These are phyloP conservation scores for Ceuthmochares aereus DNA, from an alignment of 2,113 vertebrate species.

Conservation along the genomic window DNA sequence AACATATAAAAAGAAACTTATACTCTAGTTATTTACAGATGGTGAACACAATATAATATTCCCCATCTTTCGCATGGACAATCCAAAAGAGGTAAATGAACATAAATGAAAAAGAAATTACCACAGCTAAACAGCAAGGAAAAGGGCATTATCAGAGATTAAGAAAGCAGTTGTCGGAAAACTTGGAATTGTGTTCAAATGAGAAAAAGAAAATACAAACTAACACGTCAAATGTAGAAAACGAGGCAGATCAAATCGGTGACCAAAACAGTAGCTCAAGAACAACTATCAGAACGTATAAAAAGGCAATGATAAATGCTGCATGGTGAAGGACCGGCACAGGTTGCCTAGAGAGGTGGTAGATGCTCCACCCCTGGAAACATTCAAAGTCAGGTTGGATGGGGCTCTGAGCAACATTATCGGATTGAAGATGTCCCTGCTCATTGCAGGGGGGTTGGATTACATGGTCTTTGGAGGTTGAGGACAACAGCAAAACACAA, in stretches of 20 bases:
- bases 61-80: background rate
- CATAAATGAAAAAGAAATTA: background rate
- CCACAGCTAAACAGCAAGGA: background rate
- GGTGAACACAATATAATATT: background rate
- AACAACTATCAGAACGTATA: background rate
- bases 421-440: background rate
- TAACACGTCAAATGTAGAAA: background rate
- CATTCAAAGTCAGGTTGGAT: background rate
- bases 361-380: background rate
- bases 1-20: background rate
- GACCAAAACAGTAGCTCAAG: background rate
- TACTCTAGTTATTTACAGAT: background rate
- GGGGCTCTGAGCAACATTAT: background rate
- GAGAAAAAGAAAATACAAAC: background rate
- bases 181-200: background rate
- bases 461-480: background rate
- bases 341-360: background rate
- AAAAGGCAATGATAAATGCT: background rate
- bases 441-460: no score
- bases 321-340: background rate
- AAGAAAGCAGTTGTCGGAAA: background rate
- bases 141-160: background rate
- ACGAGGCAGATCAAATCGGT: background rate
- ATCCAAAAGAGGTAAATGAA: background rate
- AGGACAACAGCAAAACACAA: no score